Percentiles rank a stretch among this genome's conserved stretches.
Evolutionary conservation across 2,888 invertebrate genomes (phyloP).

Genomic region (Sympetrum striolatum): DNA sequence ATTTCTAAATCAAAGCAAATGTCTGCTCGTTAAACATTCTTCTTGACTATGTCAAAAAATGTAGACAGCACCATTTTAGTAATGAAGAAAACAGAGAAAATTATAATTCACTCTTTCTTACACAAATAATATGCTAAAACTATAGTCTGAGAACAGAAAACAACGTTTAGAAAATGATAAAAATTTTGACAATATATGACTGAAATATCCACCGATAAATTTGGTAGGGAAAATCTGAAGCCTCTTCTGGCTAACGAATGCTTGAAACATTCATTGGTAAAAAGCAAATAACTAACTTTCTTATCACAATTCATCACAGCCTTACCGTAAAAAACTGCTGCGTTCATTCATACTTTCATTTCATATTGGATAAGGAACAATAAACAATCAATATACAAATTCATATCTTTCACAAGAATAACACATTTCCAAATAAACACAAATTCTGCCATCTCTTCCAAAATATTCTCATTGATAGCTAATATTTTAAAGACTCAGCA

Average conservation of each 20-base stretch:
- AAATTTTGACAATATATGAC: constrained; percentile 1
- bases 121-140: background rate
- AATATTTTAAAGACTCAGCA: background rate
- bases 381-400: background rate
- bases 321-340: constrained; percentile 34
- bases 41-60: constrained; percentile 39
- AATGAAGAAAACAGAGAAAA: background rate
- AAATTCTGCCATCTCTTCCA: background rate
- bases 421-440: background rate
- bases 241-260: constrained; percentile 34
- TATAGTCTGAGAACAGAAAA: background rate
- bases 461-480: background rate
- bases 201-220: background rate
- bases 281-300: constrained; percentile 8
- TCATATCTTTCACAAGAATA: background rate
- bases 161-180: background rate
- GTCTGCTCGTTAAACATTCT: constrained; percentile 4
- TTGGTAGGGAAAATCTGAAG: constrained; percentile 9
- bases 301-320: constrained; percentile 40
- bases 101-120: background rate
- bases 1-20: background rate
- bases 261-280: constrained; percentile 31
- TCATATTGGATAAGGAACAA: constrained; percentile 3
- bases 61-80: constrained; percentile 28
- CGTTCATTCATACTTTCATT: background rate